Evolutionary conservation across 2,888 invertebrate species (phyloP), one percentile per base, ranked within the genome.

Genomic region (Trachelus iudaicus): DNA sequence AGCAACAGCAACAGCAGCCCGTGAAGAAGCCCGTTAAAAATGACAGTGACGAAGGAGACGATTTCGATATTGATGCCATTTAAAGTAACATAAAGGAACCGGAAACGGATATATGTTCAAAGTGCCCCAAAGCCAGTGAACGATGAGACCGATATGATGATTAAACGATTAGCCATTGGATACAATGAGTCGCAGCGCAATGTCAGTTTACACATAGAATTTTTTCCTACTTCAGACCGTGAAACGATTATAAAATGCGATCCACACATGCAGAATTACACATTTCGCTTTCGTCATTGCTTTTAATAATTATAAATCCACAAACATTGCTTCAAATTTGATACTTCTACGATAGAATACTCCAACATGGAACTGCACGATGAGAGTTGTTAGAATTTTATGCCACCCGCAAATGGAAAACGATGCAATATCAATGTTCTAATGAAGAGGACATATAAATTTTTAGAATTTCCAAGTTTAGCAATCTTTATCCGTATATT

Each of bases 31-130:
- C 89, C 79, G 93, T 92, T 75, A 84, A 86, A 73, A 94, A 94
- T 76, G 96, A 96, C 84, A 96, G 96, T 84, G 96, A 94, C 82
- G 96, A 94, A 34, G 89, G 86, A 81, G 95, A 95, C 87, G 97
- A 97, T 90, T 95, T 98, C 89, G 97, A 98, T 92, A 98, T 98
- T 92, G 98, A 98, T 94, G 97, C 97, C 92, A 98, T 98, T 91
- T 98, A 96, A 96, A 93, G 91, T 79, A 77, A 79, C 69, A 75
- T 77, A 75, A 81, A 77, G 35, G 80, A 76, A 23, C 23, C 23
- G 73, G 76, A 76, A 79, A 81, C 77, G 81, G 80, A 81, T 79
- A 81, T 75, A 73, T 68, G 73, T 73, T 76, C 34, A 73, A 30
- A 15, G 34, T 34, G 34, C 6, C 30, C 30, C 34, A 35, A n/a